Conservation (phyloP, 2,888 invertebrate species). For the Clanis bilineata region DNA sequence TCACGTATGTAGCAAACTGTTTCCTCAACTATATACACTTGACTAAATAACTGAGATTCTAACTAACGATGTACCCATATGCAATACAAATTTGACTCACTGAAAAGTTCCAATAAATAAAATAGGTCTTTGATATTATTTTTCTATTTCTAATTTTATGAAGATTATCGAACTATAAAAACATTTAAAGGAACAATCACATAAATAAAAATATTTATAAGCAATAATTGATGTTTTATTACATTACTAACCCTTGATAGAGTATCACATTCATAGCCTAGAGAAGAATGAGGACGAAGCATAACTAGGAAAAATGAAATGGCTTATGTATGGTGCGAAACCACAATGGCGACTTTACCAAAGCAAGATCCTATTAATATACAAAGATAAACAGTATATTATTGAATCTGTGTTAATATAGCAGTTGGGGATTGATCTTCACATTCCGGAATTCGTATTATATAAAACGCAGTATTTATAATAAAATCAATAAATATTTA, state of each 20-base stretch:
- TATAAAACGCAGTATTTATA: no score
- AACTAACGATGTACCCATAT: conserved; percentile 34
- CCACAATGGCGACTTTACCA: no score
- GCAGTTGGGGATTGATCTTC: no score
- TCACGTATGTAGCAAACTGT: neutral
- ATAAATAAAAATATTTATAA: conserved; percentile 80
- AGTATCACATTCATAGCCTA: no score
- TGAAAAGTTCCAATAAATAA: conserved; percentile 71
- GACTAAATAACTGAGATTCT: conserved; percentile 34
- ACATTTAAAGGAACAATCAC: conserved; percentile 76
- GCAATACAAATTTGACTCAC: conserved; percentile 49
- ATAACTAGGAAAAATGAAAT: no score
- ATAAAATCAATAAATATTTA: no score
- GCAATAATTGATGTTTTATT: conserved; percentile 65
- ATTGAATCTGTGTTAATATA: no score
- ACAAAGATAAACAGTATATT: no score
- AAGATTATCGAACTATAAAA: conserved; percentile 72
- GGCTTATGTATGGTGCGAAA: no score
- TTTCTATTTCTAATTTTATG: conserved; percentile 82
- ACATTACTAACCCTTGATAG: neutral
- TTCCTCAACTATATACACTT: conserved; percentile 26
- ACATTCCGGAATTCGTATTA: no score
- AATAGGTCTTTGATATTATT: conserved; percentile 81
- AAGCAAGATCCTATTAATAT: no score
- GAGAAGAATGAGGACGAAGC: no score